Evolutionary conservation across 2,888 invertebrate species (phyloP).

Genomic region (Campoplex capitator): DNA sequence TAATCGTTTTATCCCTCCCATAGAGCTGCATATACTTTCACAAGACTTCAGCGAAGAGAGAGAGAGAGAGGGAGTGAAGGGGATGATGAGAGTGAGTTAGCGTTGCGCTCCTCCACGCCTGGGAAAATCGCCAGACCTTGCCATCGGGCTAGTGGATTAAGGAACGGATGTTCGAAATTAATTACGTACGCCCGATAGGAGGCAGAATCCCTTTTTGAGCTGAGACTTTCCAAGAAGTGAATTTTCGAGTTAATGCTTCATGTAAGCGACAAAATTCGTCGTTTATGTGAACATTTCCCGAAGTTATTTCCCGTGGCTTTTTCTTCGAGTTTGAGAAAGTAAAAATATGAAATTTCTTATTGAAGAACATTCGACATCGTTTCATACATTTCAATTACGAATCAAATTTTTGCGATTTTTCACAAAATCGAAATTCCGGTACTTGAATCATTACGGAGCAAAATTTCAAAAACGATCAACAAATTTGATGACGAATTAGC

Average conservation of each 20-base stretch:
- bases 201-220: slow-evolving; percentile 36
- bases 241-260: slow-evolving; percentile 52
- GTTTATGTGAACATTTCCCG: neutral
- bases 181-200: slow-evolving; percentile 73
- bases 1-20: slow-evolving; percentile 81
- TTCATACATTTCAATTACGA: neutral
- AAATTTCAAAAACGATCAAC: too few relatives aligned
- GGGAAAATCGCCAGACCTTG: slow-evolving; percentile 75
- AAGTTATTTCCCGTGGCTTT: neutral
- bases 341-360: neutral
- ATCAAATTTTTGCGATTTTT: neutral
- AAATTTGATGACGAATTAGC: too few relatives aligned
- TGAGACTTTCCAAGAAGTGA: slow-evolving; percentile 35
- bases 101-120: slow-evolving; percentile 64
- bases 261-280: slow-evolving; percentile 8
- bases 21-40: slow-evolving; percentile 45
- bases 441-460: too few relatives aligned
- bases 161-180: slow-evolving; percentile 73
- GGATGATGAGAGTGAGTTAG: slow-evolving; percentile 50
- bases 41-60: slow-evolving; percentile 46
- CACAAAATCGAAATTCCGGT: too few relatives aligned
- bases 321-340: neutral
- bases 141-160: slow-evolving; percentile 70
- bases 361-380: neutral
- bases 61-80: slow-evolving; percentile 11